Base-by-base conservation (phyloP, 2,113 vertebrate genomes). In the Platysternon megacephalum region DNA sequence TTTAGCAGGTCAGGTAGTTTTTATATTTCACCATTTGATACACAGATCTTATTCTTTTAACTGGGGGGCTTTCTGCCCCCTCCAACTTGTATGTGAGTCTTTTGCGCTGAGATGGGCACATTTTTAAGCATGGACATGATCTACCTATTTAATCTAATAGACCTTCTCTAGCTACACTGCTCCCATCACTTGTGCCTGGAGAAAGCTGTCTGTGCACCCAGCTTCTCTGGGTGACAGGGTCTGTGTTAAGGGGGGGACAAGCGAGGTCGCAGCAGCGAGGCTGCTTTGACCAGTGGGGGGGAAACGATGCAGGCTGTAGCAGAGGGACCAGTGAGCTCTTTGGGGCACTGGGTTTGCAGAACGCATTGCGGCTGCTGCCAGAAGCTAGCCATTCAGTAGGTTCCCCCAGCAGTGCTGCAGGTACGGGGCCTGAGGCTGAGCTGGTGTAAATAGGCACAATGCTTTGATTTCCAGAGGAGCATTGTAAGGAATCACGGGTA, bases 1-100 rank as follows among this genome's bases (percentile, higher is more conserved):
- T 97, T 96, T 96, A 91, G 91, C 82, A 82, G 91, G 88, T 94
- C 95, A 94, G 76, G 85, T 80, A 87, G 85, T 96, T 95, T 91
- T 92, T 93, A 92, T 91, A 93, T 97, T 96, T 93, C 89, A 88
- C 90, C 53, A 86, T 85, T 90, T 88, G 46, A 89, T 94, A 78
- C 79, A 89, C 93, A 86, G 92, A 86, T 94, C 94, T 24, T 48
- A 83, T 6, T 26, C 32, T 86, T 93, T 86, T 53, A 32, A 46
- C 29, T 61, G 46, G 35, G 9, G 46, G 87, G 83, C 53, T 49
- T 83, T 48, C 79, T 52, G 29, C 79, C 79, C 48, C 48, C 10
- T 51, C 79, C 79, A 52, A 52, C 32, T n/a, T n/a, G 9, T 22
- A 49, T 9, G 10, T 21, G 55, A 53, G 72, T 79, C 42, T 83